These are phyloP conservation scores for Sminthurides bifidus DNA, from an alignment of 1,140 invertebrate species.

Conservation along the genomic window DNA sequence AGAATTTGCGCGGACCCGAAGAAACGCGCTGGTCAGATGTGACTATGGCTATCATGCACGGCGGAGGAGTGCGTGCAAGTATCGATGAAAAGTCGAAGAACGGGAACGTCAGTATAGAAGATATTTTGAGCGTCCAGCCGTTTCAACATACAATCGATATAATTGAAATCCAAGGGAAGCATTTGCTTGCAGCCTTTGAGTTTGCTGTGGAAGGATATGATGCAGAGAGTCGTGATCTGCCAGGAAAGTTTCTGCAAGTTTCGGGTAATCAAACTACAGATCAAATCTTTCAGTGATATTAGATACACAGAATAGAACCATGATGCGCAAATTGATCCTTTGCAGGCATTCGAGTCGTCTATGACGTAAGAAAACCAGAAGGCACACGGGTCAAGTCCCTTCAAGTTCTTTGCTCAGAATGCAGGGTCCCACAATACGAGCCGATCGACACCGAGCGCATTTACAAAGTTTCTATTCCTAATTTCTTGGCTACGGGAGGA, in stretches of 20 bases:
- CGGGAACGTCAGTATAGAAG: slow-evolving; percentile 50
- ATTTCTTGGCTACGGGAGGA: slow-evolving; percentile 40
- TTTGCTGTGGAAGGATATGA: slow-evolving; percentile 45
- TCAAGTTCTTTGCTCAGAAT: slow-evolving; percentile 48
- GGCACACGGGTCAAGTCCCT: slow-evolving; percentile 47
- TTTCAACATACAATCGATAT: slow-evolving; percentile 58
- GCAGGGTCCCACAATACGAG: slow-evolving; percentile 50
- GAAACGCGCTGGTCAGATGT: slow-evolving; percentile 56
- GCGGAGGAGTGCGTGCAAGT: slow-evolving; percentile 55
- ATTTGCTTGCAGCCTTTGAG: slow-evolving; percentile 50
- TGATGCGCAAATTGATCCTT: neutral
- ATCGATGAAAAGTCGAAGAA: slow-evolving; percentile 43
- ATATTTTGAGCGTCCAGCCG: slow-evolving; percentile 51
- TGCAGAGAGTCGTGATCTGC: slow-evolving; percentile 40
- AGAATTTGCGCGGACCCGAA: slow-evolving; percentile 27
- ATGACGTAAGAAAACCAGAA: slow-evolving; percentile 43
- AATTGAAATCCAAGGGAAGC: slow-evolving; percentile 49
- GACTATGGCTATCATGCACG: slow-evolving; percentile 58
- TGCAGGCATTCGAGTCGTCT: slow-evolving; percentile 41
- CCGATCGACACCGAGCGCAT: slow-evolving; percentile 33
- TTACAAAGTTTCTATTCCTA: slow-evolving; percentile 32
- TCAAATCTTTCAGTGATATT: neutral
- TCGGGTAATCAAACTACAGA: slow-evolving; percentile 37
- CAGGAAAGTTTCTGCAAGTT: slow-evolving; percentile 50
- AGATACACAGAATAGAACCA: neutral